Evolutionary conservation across 2,797 vertebrate species (phyloP), one percentile per base, ranked within the genome.

Genomic region (Erithacus rubecula): DNA sequence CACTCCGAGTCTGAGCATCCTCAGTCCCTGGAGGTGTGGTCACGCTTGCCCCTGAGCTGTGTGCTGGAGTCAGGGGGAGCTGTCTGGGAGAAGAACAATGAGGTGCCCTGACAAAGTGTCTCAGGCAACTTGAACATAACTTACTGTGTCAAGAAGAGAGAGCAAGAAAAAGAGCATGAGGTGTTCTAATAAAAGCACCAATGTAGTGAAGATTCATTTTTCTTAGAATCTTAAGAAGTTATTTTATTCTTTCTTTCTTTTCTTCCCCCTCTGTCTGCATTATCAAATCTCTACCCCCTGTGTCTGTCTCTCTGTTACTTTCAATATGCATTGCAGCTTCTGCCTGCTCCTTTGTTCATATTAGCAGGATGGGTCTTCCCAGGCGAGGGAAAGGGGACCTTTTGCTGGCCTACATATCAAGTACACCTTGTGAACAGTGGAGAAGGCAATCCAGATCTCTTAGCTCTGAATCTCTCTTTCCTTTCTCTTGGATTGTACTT

Each of bases 181-280:
- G 52, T 44, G 34, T 90, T 93, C 92, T 93, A 96, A 97, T 96
- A 96, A 97, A 97, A 95, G 89, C 93, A 94, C 36, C 7, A 26
- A 90, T 18, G 5, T 67, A 36, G 89, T 75, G 64, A 85, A 83
- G 91, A 97, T 95, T 87, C 78, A 30, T 75, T 94, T 90, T 97
- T 95, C 95, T 97, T 93, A 87, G 87, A 96, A 89, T 97, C 96
- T 97, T 97, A 96, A 97, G 92, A 96, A 97, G 89, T 81, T 91
- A 36, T 63, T 85, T 89, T 86, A 64, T 78, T 78, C 76, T 32
- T 26, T 56, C 84, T 65, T 60, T 39, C 39, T 34, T 71, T 10
- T 49, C 26, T 4, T 58, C 53, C 5, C 6, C 10, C 8, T 4
- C 87, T 36, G 36, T 90, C 95, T 89, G 82, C 81, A 75, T 96